Base-by-base conservation (phyloP, 2,888 invertebrate species). In the Exephanes ischioxanthus region DNA sequence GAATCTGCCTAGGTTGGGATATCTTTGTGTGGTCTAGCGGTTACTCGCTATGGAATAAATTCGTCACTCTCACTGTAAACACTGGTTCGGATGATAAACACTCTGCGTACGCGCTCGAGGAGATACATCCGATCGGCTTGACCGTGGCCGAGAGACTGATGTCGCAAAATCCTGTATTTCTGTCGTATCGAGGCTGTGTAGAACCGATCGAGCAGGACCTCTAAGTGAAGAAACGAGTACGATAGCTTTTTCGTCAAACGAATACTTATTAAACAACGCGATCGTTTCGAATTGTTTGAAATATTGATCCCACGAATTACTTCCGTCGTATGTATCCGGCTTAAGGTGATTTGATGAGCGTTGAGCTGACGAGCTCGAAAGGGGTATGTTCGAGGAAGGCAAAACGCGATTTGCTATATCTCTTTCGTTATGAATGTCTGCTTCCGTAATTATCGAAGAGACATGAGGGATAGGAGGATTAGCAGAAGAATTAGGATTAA, bases 81-180 rank as follows among this genome's bases (percentile, higher is more conserved):
- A 68, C 68, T 68, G n/a, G 22, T 48, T 48, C 45, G 68, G 48
- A 48, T 68, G 68, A 45, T 45, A 68, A 68, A 68, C 48, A 68
- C 48, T 45, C 68, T 48, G 68, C 68, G 9, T 45, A 48, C 68
- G 68, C 68, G 68, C 68, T 45, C 26, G 48, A 68, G 48, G 9
- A 26, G 26, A 68, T 48, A 68, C 68, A 68, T 68, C 68, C 68
- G 68, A 48, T 68, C 45, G 48, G 68, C 68, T 68, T 48, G 68
- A 68, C 3, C 68, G 68, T 48, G 16, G 26, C 68, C 19, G 68
- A 48, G 9, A 68, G 26, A 19, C 26, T 61, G 22, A n/a, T n/a
- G n/a, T n/a, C n/a, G n/a, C n/a, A n/a, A n/a, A 67, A 41, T 71
- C 30, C 16, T 30, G n/a, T 4, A 30, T 33, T 30, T 53, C 53